Evolutionary conservation across 2,888 invertebrate genomes (phyloP).

Genomic region (Philaethria dido): DNA sequence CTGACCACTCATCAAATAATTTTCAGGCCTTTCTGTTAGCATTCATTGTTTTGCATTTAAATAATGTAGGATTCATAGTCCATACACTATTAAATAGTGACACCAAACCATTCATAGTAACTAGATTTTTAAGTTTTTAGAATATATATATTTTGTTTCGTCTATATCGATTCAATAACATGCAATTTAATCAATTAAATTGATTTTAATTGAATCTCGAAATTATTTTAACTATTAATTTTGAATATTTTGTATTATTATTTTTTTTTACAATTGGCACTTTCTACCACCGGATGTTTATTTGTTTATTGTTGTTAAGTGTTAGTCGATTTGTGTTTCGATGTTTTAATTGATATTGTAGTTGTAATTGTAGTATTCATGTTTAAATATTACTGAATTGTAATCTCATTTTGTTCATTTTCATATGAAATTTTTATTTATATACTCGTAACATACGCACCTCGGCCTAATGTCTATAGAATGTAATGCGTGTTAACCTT

Average conservation of each 20-base stretch:
- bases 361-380: slow-evolving; percentile 44
- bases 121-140: slow-evolving; percentile 7
- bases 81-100: slow-evolving; percentile 13
- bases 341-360: slow-evolving; percentile 38
- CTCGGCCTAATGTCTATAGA: slow-evolving; percentile 43
- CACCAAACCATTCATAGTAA: slow-evolving; percentile 13
- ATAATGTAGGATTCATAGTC: slow-evolving; percentile 2
- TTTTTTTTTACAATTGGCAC: slow-evolving; percentile 37
- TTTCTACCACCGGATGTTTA: slow-evolving; percentile 42
- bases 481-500: slow-evolving; percentile 41
- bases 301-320: slow-evolving; percentile 46
- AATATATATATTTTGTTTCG: slow-evolving; percentile 14
- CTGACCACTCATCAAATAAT: not conserved
- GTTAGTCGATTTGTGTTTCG: slow-evolving; percentile 43
- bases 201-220: slow-evolving; percentile 53
- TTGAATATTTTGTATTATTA: slow-evolving; percentile 41
- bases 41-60: slow-evolving; percentile 17
- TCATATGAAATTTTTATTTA: slow-evolving; percentile 44
- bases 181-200: slow-evolving; percentile 46
- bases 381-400: slow-evolving; percentile 56
- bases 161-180: slow-evolving; percentile 40
- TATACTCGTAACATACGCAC: slow-evolving; percentile 41
- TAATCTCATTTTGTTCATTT: slow-evolving; percentile 69
- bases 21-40: not conserved
- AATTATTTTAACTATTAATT: slow-evolving; percentile 40